These are phyloP conservation scores for Entelurus aequoreus DNA, from an alignment of 2,113 vertebrate genomes.

Conservation along the genomic window DNA sequence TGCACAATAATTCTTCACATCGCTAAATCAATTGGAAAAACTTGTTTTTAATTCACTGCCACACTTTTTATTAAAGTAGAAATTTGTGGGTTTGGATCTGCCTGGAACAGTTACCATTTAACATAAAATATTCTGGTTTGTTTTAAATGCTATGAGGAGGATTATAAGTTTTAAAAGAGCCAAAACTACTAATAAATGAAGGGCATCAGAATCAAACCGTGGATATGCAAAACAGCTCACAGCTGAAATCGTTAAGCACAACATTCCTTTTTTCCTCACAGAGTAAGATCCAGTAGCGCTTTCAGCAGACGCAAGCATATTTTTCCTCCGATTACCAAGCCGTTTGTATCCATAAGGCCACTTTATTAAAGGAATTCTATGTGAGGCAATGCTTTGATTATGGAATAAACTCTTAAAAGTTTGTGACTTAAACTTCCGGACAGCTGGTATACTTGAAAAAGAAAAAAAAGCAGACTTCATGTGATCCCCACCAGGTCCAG, in stretches of 20 bases:
- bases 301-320: conserved; percentile 51
- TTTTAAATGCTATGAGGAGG: no score
- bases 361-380: conserved; percentile 83
- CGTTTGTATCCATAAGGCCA: conserved; percentile 88
- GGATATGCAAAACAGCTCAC: conserved; percentile 52
- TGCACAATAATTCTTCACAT: background rate
- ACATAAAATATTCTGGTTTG: background rate
- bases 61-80: no score
- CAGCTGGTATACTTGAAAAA: conserved; percentile 48
- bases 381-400: background rate
- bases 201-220: conserved; percentile 44
- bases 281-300: conserved; percentile 70
- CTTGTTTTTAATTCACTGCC: background rate
- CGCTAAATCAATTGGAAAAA: background rate
- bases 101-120: background rate
- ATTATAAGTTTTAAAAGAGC: background rate
- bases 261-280: conserved; percentile 65
- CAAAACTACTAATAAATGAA: conserved; percentile 13
- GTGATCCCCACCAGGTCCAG: conserved; percentile 83
- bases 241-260: conserved; percentile 71
- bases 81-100: no score
- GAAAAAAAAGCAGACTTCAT: conserved; percentile 69
- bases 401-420: conserved; percentile 62
- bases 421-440: conserved; percentile 77
- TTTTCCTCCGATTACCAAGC: conserved; percentile 74